Base-by-base conservation (phyloP, 2,113 vertebrate species). In the Labeo catla region DNA sequence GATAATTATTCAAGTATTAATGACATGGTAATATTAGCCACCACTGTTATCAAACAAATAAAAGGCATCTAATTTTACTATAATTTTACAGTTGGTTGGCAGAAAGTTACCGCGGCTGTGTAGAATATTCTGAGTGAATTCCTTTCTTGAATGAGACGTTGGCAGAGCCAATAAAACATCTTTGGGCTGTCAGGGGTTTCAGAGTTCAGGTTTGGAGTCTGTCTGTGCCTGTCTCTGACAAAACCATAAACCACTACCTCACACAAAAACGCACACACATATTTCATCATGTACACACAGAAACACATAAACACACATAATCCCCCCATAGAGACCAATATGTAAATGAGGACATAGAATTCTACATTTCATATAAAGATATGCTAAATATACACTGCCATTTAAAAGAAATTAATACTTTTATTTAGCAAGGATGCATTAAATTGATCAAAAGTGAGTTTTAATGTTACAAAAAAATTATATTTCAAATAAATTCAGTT, bases 151-250 rank as follows among this genome's bases (percentile, higher is more conserved):
- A 74, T 49, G n/a, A 4, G n/a, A 76, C 0, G 45, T 57, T 61
- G 78, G 61, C 50, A 59, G 49, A 57, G 50, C 70, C 63, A 68
- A 49, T 43, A 59, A 79, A 88, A 76, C 84, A 86, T 28, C 50
- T 86, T 36, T 83, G 70, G 76, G 76, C 63, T 54, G 83, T 79
- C 49, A 23, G 70, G 76, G 61, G 15, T 28, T 86, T 83, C 47
- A 13, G 70, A 90, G 68, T 84, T 66, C 83, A 83, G 65, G 79
- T 34, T 23, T 70, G 86, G 84, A 83, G 86, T 87, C 84, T 61
- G 87, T 74, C 87, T 86, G 89, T 90, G 59, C 86, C 87, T 87
- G 86, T 86, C 89, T 89, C 84, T 45, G 28, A 57, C 78, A 85
- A 85, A 74, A 45, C 73, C 85, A 84, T 84, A 88, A 88, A 89